Percentiles rank a stretch among this genome's conserved stretches.
Evolutionary conservation across 2,888 invertebrate species (phyloP).

Genomic region (Andrena flavipes): DNA sequence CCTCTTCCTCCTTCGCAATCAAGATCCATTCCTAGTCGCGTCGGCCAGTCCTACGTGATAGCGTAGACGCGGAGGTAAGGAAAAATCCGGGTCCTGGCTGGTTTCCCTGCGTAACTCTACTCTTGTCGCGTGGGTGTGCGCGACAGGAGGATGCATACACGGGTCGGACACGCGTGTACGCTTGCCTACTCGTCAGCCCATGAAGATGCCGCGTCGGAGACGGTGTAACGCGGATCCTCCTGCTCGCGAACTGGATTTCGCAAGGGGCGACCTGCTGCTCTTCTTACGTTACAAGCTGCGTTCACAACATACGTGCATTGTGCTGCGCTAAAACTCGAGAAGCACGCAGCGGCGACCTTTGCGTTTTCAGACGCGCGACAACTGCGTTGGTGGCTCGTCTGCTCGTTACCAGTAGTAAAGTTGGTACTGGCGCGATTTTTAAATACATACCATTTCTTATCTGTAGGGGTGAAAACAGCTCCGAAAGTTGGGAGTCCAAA

Average conservation of each 20-base stretch:
- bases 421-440: too few species aligned
- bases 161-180: conserved; percentile 29
- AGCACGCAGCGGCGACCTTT: conserved; percentile 25
- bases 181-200: conserved; percentile 5
- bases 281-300: conserved; percentile 49
- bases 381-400: not conserved
- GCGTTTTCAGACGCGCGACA: not conserved
- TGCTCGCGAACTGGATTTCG: conserved; percentile 43
- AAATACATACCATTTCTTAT: too few species aligned
- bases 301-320: conserved; percentile 15
- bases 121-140: conserved; percentile 38
- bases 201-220: conserved; percentile 41
- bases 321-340: conserved; percentile 20
- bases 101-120: conserved; percentile 50
- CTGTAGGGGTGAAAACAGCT: too few species aligned
- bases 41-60: conserved; percentile 9
- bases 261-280: conserved; percentile 30
- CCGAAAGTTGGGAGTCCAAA: too few species aligned
- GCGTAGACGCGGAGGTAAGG: not conserved
- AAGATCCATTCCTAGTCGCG: conserved; percentile 47
- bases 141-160: not conserved
- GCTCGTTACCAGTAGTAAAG: too few species aligned
- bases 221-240: conserved; percentile 46
- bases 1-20: conserved; percentile 38
- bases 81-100: not conserved